Evolutionary conservation across 1,140 invertebrate species (phyloP), one percentile per base, ranked within the genome.

Genomic region (Sitodiplosis mosellana): DNA sequence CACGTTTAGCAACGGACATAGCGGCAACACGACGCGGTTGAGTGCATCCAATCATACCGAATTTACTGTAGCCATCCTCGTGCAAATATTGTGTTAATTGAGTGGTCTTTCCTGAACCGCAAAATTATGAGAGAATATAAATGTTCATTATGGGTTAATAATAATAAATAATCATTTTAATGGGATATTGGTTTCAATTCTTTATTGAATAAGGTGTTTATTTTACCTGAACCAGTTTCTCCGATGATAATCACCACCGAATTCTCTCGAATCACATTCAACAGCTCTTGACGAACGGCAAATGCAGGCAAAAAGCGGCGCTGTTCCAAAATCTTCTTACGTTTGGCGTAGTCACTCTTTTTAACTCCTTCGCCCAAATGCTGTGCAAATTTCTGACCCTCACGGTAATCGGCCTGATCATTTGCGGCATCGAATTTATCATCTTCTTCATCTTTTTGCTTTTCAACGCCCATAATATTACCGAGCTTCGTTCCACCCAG

Each of bases 141-240:
- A 8, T 10, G 8, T 36, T 10, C 34, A 36, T 8, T 10, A 36
- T 36, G 34, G 34, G 8, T 36, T 36, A n/a, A 10, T 36, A 10
- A 10, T 36, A 10, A 10, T 36, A 10, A 10, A 36, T 36, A n/a
- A 10, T 36, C 8, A 10, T 36, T 36, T 36, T n/a, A n/a, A n/a
- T n/a, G n/a, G n/a, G n/a, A n/a, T 27, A 27, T 21, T 45, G 43
- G 0, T 93, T n/a, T n/a, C n/a, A n/a, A n/a, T n/a, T n/a, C n/a
- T n/a, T n/a, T n/a, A n/a, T n/a, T n/a, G n/a, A n/a, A n/a, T n/a
- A n/a, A n/a, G n/a, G n/a, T 27, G 3, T 27, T 98, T 0, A 95
- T 99, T 69, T 99, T 99, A 40, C 95, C 96, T 57, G 89, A 94
- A 14, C 96, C 96, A 18, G 96, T 99, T 70, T 99, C 96, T 55